phyloP scores from a whole-genome alignment of 2,113 vertebrate species.

The Dromiciops gliroides region DNA sequence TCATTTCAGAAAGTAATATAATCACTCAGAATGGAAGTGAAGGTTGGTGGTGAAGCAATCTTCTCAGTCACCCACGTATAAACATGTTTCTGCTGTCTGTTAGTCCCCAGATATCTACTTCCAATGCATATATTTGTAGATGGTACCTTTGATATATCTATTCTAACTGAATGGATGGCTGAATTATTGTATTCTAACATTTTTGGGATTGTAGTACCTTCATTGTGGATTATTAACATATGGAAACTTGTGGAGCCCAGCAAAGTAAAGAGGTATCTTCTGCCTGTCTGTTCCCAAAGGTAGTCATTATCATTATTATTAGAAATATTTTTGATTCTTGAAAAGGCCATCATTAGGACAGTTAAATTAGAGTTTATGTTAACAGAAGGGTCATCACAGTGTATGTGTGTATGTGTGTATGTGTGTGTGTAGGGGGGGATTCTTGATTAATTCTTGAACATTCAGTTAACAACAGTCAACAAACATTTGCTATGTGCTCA shows the following conservation, averaged over 20 bases:
- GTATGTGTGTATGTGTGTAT: no score
- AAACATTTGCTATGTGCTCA: neutral
- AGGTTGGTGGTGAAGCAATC: neutral
- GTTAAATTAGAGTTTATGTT: neutral
- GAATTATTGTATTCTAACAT: neutral
- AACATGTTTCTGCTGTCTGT: neutral
- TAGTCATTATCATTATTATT: neutral
- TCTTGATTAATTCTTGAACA: neutral
- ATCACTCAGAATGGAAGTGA: neutral
- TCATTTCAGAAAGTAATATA: neutral
- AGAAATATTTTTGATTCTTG: neutral
- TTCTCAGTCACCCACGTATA: neutral
- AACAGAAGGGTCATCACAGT: neutral
- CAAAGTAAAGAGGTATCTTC: neutral
- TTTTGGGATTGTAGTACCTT: neutral
- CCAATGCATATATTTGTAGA: neutral
- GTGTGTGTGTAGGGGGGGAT: neutral
- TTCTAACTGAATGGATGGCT: neutral
- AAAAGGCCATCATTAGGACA: neutral
- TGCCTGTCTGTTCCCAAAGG: neutral
- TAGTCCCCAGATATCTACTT: neutral
- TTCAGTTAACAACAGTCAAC: neutral
- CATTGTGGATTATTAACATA: neutral
- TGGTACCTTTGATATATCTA: neutral
- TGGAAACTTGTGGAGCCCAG: neutral